Percentiles rank a stretch among this genome's conserved stretches.
These are phyloP conservation scores for Cuculus canorus DNA, from an alignment of 2,797 vertebrate species.

Conservation along the genomic window DNA sequence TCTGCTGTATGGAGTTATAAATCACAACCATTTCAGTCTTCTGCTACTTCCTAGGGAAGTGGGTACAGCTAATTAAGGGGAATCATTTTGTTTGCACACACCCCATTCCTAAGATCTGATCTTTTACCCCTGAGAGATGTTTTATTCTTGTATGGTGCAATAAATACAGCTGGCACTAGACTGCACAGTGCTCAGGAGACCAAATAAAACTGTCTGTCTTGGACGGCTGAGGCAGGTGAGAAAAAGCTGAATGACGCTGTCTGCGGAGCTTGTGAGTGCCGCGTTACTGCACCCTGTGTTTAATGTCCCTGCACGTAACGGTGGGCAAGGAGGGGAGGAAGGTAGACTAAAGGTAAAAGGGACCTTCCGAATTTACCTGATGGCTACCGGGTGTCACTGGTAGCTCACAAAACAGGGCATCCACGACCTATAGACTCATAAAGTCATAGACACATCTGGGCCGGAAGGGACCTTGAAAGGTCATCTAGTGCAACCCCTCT, in stretches of 20 bases:
- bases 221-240: not conserved
- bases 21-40: not conserved
- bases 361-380: not conserved
- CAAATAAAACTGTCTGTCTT: not conserved
- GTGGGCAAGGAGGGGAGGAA: rapidly evolving
- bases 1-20: not conserved
- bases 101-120: not conserved
- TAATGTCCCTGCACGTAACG: not conserved
- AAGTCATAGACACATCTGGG: too few species aligned
- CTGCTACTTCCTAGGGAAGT: not conserved
- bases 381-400: constrained; percentile 31
- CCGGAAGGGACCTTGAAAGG: too few species aligned
- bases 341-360: not conserved
- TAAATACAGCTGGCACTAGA: not conserved
- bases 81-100: not conserved
- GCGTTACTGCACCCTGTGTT: not conserved
- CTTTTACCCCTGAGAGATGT: not conserved
- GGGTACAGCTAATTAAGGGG: not conserved
- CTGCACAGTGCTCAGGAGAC: not conserved
- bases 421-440: not conserved
- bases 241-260: not conserved
- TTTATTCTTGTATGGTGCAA: not conserved
- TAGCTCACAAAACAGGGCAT: not conserved
- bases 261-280: rapidly evolving
- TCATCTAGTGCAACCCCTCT: too few species aligned